Evolutionary conservation across 1,140 invertebrate species (phyloP).

Genomic region (Lepidotrigona ventralis): DNA sequence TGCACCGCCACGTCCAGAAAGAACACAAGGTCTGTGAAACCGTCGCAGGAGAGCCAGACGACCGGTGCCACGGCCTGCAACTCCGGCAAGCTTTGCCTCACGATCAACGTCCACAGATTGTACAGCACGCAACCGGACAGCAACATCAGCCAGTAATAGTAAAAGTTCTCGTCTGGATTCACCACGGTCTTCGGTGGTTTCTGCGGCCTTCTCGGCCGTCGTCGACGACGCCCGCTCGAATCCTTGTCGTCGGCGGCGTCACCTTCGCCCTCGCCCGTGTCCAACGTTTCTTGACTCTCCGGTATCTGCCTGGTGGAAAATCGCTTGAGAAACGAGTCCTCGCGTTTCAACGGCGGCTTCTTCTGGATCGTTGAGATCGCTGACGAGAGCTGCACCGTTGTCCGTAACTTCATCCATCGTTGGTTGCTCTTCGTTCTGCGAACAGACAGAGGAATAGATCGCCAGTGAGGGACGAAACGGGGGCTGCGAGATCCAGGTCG

Average conservation of each 20-base stretch:
- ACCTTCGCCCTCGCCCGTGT: slow-evolving; percentile 83
- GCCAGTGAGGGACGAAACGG: slow-evolving; percentile 32
- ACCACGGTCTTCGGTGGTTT: slow-evolving; percentile 90
- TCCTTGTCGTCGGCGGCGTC: slow-evolving; percentile 82
- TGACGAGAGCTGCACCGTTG: slow-evolving; percentile 94
- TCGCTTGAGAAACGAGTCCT: slow-evolving; percentile 96
- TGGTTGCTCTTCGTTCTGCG: slow-evolving; percentile 93
- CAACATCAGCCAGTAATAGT: slow-evolving; percentile 96
- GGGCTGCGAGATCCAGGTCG: background rate
- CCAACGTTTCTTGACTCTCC: slow-evolving; percentile 89
- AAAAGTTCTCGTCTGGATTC: slow-evolving; percentile 97
- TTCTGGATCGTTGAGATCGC: slow-evolving; percentile 85
- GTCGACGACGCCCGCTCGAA: slow-evolving; percentile 79
- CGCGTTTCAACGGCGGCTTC: slow-evolving; percentile 92
- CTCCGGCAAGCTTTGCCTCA: slow-evolving; percentile 95
- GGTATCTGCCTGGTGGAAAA: slow-evolving; percentile 96
- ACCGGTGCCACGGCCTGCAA: slow-evolving; percentile 85
- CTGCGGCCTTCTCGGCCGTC: slow-evolving; percentile 84
- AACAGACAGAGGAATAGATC: slow-evolving; percentile 56
- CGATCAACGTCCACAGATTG: slow-evolving; percentile 97
- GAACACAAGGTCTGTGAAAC: slow-evolving; percentile 92
- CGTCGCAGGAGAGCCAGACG: slow-evolving; percentile 91
- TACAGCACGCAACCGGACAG: slow-evolving; percentile 94
- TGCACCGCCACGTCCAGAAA: slow-evolving; percentile 93
- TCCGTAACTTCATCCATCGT: slow-evolving; percentile 96